Evolutionary conservation across 2,888 invertebrate genomes (phyloP), one percentile per base, ranked within the genome.

Genomic region (Molanna angustata): DNA sequence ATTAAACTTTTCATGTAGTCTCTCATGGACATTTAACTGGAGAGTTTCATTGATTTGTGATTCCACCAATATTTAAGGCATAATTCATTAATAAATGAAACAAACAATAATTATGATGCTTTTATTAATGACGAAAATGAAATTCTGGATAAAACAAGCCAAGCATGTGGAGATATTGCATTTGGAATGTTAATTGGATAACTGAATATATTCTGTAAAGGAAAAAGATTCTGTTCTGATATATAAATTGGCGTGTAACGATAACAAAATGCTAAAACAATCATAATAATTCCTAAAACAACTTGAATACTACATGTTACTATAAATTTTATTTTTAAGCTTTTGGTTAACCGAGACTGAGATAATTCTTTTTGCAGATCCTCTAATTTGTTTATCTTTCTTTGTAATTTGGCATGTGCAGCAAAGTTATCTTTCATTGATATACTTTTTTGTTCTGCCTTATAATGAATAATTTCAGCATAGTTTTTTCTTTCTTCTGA

Each of bases 351-450:
- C 3, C 76, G 65, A 6, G 65, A 62, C 49, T 76, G 71, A 13
- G 74, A 68, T 35, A 65, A 66, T 27, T 73, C 72, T 62, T 74
- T 73, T 21, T 80, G 61, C 51, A 73, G 65, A 52, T 64, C 65
- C 62, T 80, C 79, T n/a, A 82, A 63, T 60, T 68, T 73, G 59
- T 76, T 79, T 17, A 83, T 79, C 66, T 71, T 78, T 37, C 82
- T 68, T 63, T 82, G 82, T 27, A 82, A 58, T 65, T 79, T 81
- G 1, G 81, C 79, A 64, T 78, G 79, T 27, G 77, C 74, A 4
- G 80, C 80, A 67, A 83, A 83, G 59, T 80, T 74, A 59, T 81
- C 80, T 54, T 79, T 79, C 70, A 81, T 79, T 6, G 76, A 78
- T 52, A 80, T 66, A 6, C 63, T 59, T 48, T 71, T 70, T 61